Conservation (phyloP, 2,797 vertebrate genomes). For the Galaxias olidus region DNA sequence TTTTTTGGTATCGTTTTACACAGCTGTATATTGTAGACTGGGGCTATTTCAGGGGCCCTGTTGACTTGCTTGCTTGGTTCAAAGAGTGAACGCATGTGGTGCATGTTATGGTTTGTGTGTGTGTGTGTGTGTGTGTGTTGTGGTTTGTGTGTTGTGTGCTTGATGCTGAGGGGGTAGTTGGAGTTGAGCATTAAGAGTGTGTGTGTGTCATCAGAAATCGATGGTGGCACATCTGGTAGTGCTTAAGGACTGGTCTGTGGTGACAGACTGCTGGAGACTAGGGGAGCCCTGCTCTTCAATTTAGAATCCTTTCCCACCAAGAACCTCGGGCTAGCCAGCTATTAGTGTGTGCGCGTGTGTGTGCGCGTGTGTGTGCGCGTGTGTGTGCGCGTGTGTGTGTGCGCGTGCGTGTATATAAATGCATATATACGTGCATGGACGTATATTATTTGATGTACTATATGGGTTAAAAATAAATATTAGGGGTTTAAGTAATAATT, state of each 20-base stretch:
- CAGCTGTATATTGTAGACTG: slow-evolving; percentile 43
- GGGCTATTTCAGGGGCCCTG: slow-evolving; percentile 47
- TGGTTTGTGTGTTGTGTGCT: slow-evolving; percentile 37
- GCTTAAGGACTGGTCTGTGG: slow-evolving; percentile 66
- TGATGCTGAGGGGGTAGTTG: slow-evolving; percentile 43
- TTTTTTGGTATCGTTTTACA: slow-evolving; percentile 46
- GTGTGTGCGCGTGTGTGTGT: slow-evolving; percentile 13
- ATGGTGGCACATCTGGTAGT: slow-evolving; percentile 74
- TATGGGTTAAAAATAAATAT: slow-evolving; percentile 2
- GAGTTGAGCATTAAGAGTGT: slow-evolving; percentile 37
- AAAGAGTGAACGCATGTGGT: slow-evolving; percentile 23
- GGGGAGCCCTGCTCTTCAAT: slow-evolving; percentile 70
- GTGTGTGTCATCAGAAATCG: slow-evolving; percentile 56
- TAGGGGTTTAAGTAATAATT: slow-evolving; percentile 10
- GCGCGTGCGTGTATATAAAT: slow-evolving; percentile 20
- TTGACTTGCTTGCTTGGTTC: slow-evolving; percentile 38
- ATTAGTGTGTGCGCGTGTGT: slow-evolving; percentile 10
- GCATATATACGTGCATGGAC: background rate
- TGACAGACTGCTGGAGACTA: slow-evolving; percentile 68
- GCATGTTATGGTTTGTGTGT: slow-evolving; percentile 1
- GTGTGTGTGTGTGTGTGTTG: slow-evolving; percentile 31
- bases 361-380: slow-evolving; percentile 12
- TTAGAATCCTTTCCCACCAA: slow-evolving; percentile 62
- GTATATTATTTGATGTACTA: slow-evolving; percentile 5
- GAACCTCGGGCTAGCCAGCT: slow-evolving; percentile 53